Base-by-base conservation (phyloP, 2,797 vertebrate species). In the Danio jaintianensis region DNA sequence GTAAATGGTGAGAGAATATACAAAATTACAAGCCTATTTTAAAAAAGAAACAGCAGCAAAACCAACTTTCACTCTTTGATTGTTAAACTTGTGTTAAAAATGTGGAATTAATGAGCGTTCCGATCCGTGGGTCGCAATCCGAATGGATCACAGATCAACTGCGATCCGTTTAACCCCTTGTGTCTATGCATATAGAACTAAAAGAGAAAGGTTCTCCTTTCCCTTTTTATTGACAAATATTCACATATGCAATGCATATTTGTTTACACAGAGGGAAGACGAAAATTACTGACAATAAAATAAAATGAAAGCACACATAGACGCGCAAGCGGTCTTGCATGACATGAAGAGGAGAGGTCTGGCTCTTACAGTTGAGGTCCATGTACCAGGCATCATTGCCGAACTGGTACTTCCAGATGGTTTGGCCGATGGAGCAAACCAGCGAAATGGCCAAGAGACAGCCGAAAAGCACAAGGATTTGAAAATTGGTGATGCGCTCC, bases 401-500 rank as follows among this genome's bases (percentile, higher is more conserved):
- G 78, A 96, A 96, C 80, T 93, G 95, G 90, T 92, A 93, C 92
- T 98, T 99, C 98, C 98, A 99, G 90, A 99, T 94, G 88, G 95
- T 96, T 83, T 98, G 95, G 38, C 98, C 98, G 67, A 99, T 92
- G 52, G 98, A 98, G 91, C 98, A 99, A 87, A 99, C 85, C 84
- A 99, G 93, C 79, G 98, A 99, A 92, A 99, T 99, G 87, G 95
- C 96, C 89, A 99, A 94, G 88, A 99, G 94, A 87, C 98, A 98
- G 89, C 97, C 96, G 84, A 99, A 99, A 82, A 99, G 91, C 87
- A 99, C 96, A 15, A 99, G 92, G 91, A 99, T 99, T 89, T 99
- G 98, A 82, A 99, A 94, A 91, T 99, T 99, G 2, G 98, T 99
- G 91, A 99, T 99, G 42, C 96, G 94, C 88, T 99, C 98, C 87